phyloP scores from a whole-genome alignment of 2,797 vertebrate species.

The Toxotes lorentzi region DNA sequence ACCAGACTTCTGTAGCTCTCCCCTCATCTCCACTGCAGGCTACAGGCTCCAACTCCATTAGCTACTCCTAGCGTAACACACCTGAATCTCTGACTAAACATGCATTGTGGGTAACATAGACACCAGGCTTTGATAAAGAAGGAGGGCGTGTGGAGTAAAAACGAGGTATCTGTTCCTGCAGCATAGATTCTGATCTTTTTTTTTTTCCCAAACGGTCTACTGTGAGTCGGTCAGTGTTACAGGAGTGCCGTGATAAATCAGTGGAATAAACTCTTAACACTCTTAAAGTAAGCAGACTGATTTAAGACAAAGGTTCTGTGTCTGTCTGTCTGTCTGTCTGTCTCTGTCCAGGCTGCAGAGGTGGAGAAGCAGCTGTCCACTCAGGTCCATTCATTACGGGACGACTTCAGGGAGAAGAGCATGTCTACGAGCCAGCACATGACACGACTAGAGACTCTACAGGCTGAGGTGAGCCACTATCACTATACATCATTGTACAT shows the following conservation, averaged over 20 bases:
- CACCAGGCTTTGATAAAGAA: neutral
- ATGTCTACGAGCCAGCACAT: conserved; percentile 96
- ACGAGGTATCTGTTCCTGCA: neutral
- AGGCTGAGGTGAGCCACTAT: conserved; percentile 91
- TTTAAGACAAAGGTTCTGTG: neutral
- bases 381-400: conserved; percentile 95
- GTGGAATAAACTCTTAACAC: neutral
- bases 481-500: neutral
- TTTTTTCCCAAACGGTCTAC: too few relatives aligned
- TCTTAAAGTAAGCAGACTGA: neutral
- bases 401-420: conserved; percentile 96
- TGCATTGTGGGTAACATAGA: neutral
- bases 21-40: neutral
- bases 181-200: neutral
- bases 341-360: conserved; percentile 90
- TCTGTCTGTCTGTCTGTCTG: conserved; percentile 1
- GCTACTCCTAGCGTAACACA: too few relatives aligned
- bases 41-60: neutral
- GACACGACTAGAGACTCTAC: conserved; percentile 92
- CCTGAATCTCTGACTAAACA: neutral
- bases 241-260: neutral
- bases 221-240: neutral
- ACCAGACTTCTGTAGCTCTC: neutral
- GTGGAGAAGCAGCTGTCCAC: conserved; percentile 96
- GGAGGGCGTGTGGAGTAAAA: neutral